Percentiles rank a stretch among this genome's conserved stretches.
Conservation (phyloP, 2,888 invertebrate species). For the Apamea epomidion region DNA sequence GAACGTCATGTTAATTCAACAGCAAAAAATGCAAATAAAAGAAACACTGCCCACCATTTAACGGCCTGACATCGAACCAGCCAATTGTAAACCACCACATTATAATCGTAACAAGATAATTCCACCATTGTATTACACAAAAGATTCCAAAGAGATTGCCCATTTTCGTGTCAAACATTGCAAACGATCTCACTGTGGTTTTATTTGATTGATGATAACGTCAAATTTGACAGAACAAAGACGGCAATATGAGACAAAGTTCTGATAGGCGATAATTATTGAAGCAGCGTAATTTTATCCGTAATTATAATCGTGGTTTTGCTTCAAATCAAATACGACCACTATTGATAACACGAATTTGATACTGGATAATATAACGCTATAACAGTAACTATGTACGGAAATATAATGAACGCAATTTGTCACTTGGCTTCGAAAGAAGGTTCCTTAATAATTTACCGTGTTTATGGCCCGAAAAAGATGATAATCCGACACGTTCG, state of each 20-base stretch:
- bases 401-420: slow-evolving; percentile 33
- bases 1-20: not conserved
- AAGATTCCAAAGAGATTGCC: slow-evolving; percentile 23
- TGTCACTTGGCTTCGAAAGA: slow-evolving; percentile 26
- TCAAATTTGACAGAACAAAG: slow-evolving; percentile 45
- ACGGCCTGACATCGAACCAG: slow-evolving; percentile 4
- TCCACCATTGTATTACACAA: slow-evolving; percentile 16
- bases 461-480: slow-evolving; percentile 30
- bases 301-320: not conserved
- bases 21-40: slow-evolving; percentile 3
- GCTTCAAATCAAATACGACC: not conserved
- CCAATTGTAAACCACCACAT: slow-evolving; percentile 1
- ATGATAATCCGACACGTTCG: slow-evolving; percentile 28
- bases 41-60: not conserved
- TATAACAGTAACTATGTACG: not conserved
- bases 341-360: slow-evolving; percentile 6
- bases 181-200: slow-evolving; percentile 36
- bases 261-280: slow-evolving; percentile 36
- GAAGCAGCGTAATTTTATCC: slow-evolving; percentile 1
- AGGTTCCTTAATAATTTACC: slow-evolving; percentile 36
- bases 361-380: not conserved
- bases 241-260: slow-evolving; percentile 12
- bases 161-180: slow-evolving; percentile 41
- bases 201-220: slow-evolving; percentile 52
- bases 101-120: slow-evolving; percentile 43